phyloP scores from a whole-genome alignment of 1,140 invertebrate species.

The Lerema accius region DNA sequence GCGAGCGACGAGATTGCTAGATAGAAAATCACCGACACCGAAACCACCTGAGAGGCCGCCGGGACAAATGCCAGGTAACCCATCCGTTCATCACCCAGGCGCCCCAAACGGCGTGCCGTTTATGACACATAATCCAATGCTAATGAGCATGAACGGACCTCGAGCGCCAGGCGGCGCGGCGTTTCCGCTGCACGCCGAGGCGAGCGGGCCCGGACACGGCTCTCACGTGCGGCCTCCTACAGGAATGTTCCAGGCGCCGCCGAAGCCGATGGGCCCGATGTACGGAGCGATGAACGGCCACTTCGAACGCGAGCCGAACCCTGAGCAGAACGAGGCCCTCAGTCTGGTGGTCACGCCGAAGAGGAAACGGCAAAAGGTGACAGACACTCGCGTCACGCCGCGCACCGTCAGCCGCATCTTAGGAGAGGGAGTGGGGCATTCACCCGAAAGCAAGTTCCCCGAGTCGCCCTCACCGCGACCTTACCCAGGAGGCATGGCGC shows the following conservation, averaged over 20 bases:
- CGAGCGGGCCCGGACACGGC: slow-evolving; percentile 84
- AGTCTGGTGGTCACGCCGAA: slow-evolving; percentile 96
- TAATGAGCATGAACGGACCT: slow-evolving; percentile 80
- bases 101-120: slow-evolving; percentile 73
- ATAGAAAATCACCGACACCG: slow-evolving; percentile 92
- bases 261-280: slow-evolving; percentile 87
- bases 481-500: slow-evolving; percentile 91
- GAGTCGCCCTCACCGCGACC: slow-evolving; percentile 88
- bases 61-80: slow-evolving; percentile 85
- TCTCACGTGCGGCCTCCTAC: slow-evolving; percentile 87
- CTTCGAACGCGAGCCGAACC: slow-evolving; percentile 86
- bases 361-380: slow-evolving; percentile 98
- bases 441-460: slow-evolving; percentile 83
- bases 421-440: slow-evolving; percentile 89
- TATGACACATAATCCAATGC: slow-evolving; percentile 70
- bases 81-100: slow-evolving; percentile 78
- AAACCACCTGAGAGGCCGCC: slow-evolving; percentile 88
- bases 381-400: slow-evolving; percentile 97
- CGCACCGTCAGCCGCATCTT: slow-evolving; percentile 93
- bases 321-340: slow-evolving; percentile 96
- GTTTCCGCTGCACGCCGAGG: slow-evolving; percentile 78
- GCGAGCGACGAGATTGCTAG: slow-evolving; percentile 90
- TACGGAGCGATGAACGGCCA: slow-evolving; percentile 87
- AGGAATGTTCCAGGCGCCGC: slow-evolving; percentile 92
- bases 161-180: slow-evolving; percentile 81